A percentile compares a stretch with the other conserved stretches of the same genome.
Conservation (phyloP, 2,888 invertebrate species). For the Eupithecia dodoneata region DNA sequence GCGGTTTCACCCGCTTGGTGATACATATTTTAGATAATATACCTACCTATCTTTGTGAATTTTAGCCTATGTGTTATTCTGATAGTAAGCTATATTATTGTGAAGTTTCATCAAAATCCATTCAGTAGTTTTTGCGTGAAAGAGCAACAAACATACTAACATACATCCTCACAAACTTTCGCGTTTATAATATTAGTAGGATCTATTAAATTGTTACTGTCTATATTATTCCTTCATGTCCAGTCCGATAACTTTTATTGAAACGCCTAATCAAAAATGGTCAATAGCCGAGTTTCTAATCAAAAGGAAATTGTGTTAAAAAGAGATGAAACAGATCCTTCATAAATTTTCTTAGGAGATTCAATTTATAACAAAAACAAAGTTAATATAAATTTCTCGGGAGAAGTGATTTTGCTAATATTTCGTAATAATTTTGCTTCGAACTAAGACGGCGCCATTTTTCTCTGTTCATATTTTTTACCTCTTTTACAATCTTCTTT, state of each 20-base stretch:
- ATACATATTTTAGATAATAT: too few species aligned
- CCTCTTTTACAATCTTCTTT: slow-evolving; percentile 1
- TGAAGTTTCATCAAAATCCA: too few species aligned
- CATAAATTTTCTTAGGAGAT: slow-evolving; percentile 12
- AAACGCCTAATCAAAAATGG: neutral
- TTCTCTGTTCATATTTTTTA: neutral
- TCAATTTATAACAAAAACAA: slow-evolving; percentile 38
- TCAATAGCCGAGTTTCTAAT: neutral
- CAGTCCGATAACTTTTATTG: neutral
- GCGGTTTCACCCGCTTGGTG: too few species aligned
- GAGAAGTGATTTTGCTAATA: slow-evolving; percentile 21
- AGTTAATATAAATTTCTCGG: slow-evolving; percentile 26
- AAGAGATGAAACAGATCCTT: slow-evolving; percentile 11
- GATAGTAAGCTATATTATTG: too few species aligned
- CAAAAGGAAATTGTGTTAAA: neutral
- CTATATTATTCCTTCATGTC: too few species aligned
- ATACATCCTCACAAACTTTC: too few species aligned
- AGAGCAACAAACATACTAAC: too few species aligned
- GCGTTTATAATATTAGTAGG: too few species aligned
- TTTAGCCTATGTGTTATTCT: too few species aligned
- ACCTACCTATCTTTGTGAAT: too few species aligned
- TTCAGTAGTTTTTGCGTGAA: too few species aligned
- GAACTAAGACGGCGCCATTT: neutral
- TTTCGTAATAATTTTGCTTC: slow-evolving; percentile 18
- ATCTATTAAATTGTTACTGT: too few species aligned